Base-by-base conservation (phyloP, 2,888 invertebrate species). In the Drosophila diplacantha region DNA sequence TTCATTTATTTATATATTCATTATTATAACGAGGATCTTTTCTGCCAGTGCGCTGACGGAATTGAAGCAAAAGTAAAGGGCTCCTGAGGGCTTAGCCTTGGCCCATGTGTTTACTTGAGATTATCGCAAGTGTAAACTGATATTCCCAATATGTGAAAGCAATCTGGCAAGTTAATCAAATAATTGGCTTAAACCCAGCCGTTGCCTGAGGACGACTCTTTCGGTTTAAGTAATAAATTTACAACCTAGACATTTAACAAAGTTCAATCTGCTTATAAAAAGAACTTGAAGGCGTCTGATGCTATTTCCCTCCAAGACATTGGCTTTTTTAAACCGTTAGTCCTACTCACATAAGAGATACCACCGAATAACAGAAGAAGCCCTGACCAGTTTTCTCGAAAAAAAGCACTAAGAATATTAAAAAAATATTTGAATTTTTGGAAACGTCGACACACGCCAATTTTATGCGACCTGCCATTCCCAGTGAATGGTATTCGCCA, bases 371-470 rank as follows among this genome's bases (percentile, higher is more conserved):
- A 22, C 20, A 56, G 41, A 32, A 12, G 32, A 34, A 57, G 16
- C 20, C 20, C 29, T 26, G 14, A 22, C 26, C 12, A 43, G 20
- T 11, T 39, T 29, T 22, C 11, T 9, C 9, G 20, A 7, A 20
- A 61, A 49, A 49, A 46, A 34, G 34, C 14, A 22, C 20, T 9
- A 29, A 41, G 59, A 59, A 59, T 47, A 29, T 38, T 37, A 47
- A 58, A 64, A 64, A 64, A 70, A 69, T 71, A 70, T 70, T 64
- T 53, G 49, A 64, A 58, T 64, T 69, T 63, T 70, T 51, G 32
- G 31, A 52, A 70, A 58, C 41, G 71, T 44, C 50, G 47, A 57
- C 58, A 58, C 63, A 64, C 49, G 52, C 35, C 43, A 47, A 43
- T 57, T 58, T 44, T 51, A 51, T 51, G 51, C 14, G 39, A 37